Conservation (phyloP, 2,888 invertebrate species). For the Chymomyza amoena region DNA sequence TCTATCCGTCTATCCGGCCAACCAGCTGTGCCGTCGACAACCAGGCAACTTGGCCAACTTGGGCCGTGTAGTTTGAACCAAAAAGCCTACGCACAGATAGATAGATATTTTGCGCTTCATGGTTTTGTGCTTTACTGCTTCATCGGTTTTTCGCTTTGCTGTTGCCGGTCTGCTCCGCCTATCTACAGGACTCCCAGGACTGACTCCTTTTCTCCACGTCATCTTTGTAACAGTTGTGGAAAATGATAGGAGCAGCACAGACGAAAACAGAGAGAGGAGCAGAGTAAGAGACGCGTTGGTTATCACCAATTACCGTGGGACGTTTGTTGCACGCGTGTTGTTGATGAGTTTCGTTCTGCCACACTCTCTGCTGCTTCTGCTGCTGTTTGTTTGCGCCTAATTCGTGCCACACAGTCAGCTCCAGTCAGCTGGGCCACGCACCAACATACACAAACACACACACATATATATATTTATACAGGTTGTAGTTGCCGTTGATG, state of each 20-base stretch:
- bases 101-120: conserved; percentile 30
- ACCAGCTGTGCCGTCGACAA: neutral
- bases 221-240: conserved; percentile 49
- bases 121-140: conserved; percentile 51
- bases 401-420: conserved; percentile 17
- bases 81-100: neutral
- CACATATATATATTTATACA: neutral
- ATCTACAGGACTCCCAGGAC: neutral
- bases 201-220: neutral
- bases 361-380: neutral
- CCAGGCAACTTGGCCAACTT: neutral
- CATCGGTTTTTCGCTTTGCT: conserved; percentile 3
- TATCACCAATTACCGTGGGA: conserved; percentile 23
- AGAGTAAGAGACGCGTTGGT: neutral
- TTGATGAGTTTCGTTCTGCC: conserved; percentile 51
- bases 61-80: neutral
- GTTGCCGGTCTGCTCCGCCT: neutral
- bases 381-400: conserved; percentile 45
- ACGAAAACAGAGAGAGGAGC: neutral
- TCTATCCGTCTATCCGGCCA: too few relatives aligned
- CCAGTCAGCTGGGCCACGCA: neutral
- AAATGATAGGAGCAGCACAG: conserved; percentile 39
- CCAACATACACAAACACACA: neutral
- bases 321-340: conserved; percentile 59
- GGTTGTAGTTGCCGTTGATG: neutral